Percentiles rank a stretch among this genome's conserved stretches.
phyloP scores from a whole-genome alignment of 1,140 invertebrate genomes.

The Aphaenogaster floridana region DNA sequence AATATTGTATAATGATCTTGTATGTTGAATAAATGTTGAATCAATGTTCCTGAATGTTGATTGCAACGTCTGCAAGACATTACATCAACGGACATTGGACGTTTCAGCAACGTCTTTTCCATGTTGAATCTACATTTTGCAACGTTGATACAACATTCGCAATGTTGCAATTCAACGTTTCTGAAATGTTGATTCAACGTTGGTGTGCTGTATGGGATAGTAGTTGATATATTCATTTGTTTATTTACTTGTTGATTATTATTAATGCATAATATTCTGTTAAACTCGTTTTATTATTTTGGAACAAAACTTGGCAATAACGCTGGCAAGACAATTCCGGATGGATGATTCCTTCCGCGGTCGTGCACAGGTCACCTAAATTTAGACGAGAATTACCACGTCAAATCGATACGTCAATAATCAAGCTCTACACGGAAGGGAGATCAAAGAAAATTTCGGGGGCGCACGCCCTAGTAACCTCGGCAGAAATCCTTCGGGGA shows the following conservation, averaged over 20 bases:
- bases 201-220: too few species aligned
- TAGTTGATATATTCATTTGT: slow-evolving; percentile 4
- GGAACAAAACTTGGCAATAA: background rate
- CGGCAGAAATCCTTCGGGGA: slow-evolving; percentile 24
- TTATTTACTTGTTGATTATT: slow-evolving; percentile 1
- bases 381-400: slow-evolving; percentile 10
- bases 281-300: background rate
- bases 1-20: too few species aligned
- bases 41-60: too few species aligned
- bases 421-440: slow-evolving; percentile 9
- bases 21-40: too few species aligned
- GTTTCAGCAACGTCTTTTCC: too few species aligned
- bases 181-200: too few species aligned
- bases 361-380: slow-evolving; percentile 53
- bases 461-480: slow-evolving; percentile 48
- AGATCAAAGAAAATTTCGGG: slow-evolving; percentile 63
- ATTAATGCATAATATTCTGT: background rate
- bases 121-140: too few species aligned
- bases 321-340: background rate
- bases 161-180: too few species aligned
- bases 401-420: slow-evolving; percentile 54
- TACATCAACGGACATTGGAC: too few species aligned
- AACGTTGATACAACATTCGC: too few species aligned
- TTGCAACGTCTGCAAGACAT: too few species aligned
- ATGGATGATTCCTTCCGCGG: slow-evolving; percentile 15